Base-by-base conservation (phyloP, 2,888 invertebrate genomes). In the Idaea aversata region DNA sequence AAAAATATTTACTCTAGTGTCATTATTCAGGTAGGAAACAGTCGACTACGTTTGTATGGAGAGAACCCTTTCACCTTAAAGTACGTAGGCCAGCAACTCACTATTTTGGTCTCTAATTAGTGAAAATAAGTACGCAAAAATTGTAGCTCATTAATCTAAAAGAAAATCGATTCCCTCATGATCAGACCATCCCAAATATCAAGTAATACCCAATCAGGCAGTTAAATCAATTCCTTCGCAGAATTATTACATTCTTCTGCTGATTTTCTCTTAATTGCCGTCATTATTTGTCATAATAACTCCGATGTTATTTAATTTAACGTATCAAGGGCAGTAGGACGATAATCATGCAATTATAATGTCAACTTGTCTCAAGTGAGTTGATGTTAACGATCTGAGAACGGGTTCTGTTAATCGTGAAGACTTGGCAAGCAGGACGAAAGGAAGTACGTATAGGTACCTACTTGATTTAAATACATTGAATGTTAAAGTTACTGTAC, bases 251-350 rank as follows among this genome's bases (percentile, higher is more conserved):
- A 47, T 47, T 47, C 3, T 47, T 7, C 7, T 10, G 13, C 61
- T 66, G 38, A 62, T 13, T 47, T 47, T 13, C 5, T 10, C 47
- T 47, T 10, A 47, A 47, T 47, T 47, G 2, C 47, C 10, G 47
- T 47, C 47, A 47, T 13, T 47, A 47, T 47, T 47, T 47, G 47
- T 47, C 47, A 47, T 47, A 47, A 47, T 47, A 47, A 47, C 47
- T 47, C 10, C 3, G 47, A 47, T 47, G 47, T 7, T 47, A 47
- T 47, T 47, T 47, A 64, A 15, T 35, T 59, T 61, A 61, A 15
- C 62, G 38, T 61, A 67, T 67, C 67, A 69, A 69, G 65, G 65
- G 59, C 63, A 69, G 64, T 69, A 62, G 67, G 63, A 57, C 69
- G 64, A 60, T 61, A 34, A 25, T 34, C 59, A 60, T 57, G 36